Base-by-base conservation (phyloP, 2,888 invertebrate species). In the Leuctra nigra region DNA sequence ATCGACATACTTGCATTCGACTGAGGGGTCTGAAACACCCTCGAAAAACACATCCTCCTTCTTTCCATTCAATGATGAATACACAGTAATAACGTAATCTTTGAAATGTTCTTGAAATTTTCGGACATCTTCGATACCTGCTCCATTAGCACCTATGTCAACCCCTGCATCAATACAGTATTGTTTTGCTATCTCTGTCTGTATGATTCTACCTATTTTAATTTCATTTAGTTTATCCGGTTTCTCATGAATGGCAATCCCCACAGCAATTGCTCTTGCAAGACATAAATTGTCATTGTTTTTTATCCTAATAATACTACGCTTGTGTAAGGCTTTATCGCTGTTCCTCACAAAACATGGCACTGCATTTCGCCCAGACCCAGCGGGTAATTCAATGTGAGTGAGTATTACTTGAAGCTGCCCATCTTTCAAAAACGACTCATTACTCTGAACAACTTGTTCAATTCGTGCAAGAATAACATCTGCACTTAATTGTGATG, bases 261-360 rank as follows among this genome's bases (percentile, higher is more conserved):
- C 53, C 7, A 53, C 53, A 9, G 20, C 35, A 22, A 53, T 29
- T 2, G 53, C 53, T 13, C 29, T 18, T 13, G 53, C 53, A 22
- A 53, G 13, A 20, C 53, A 53, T 13, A 53, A 14, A 7, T 53
- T 53, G 23, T 53, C 38, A 16, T 13, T n/a, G 14, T 53, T 53
- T 1, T 29, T 18, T 20, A 38, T 53, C 3, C 13, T n/a, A 13
- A 38, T 36, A 7, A 53, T 53, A 6, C n/a, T 39, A 1, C 11
- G 1, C 14, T 53, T 53, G 23, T 11, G n/a, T 6, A 4, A 9
- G 13, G 16, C 38, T 23, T 39, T 38, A n/a, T 53, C 53, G 2
- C 16, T 13, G 36, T 36, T 22, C 13, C 25, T 38, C 13, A 39
- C 25, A 14, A 25, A 22, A 9, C 6, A 1, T 13, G n/a, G 4